phyloP scores from a whole-genome alignment of 2,888 invertebrate species.

The Antheraea yamamai region DNA sequence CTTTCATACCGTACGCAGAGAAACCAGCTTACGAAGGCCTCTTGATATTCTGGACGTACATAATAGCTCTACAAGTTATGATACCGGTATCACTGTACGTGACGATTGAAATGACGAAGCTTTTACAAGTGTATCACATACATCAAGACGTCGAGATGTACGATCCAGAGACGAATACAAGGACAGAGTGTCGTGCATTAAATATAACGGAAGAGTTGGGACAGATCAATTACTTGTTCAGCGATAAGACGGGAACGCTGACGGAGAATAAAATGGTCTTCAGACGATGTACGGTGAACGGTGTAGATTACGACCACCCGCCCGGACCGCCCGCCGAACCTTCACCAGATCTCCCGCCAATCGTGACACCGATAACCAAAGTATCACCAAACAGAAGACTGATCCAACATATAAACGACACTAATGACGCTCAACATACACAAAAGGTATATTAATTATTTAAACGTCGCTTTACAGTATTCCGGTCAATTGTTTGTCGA shows the following conservation, averaged over 20 bases:
- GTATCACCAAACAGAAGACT: conserved; percentile 72
- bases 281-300: conserved; percentile 93
- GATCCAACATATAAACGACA: conserved; percentile 66
- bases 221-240: conserved; percentile 94
- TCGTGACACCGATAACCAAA: conserved; percentile 71
- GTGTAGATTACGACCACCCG: conserved; percentile 93
- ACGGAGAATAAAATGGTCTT: conserved; percentile 99
- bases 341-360: conserved; percentile 72
- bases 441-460: conserved; percentile 67
- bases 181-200: conserved; percentile 91
- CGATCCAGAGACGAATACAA: conserved; percentile 90
- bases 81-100: conserved; percentile 98
- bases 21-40: conserved; percentile 89
- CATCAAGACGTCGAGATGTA: conserved; percentile 94
- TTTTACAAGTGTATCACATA: conserved; percentile 97
- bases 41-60: conserved; percentile 96
- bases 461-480: neutral
- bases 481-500: neutral
- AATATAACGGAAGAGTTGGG: conserved; percentile 99
- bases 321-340: conserved; percentile 87
- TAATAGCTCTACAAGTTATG: conserved; percentile 98
- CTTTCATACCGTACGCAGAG: conserved; percentile 84
- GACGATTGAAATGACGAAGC: conserved; percentile 97
- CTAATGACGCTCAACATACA: conserved; percentile 81
- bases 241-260: conserved; percentile 98